Evolutionary conservation across 2,888 invertebrate genomes (phyloP).

Genomic region (Erebia aethiops): DNA sequence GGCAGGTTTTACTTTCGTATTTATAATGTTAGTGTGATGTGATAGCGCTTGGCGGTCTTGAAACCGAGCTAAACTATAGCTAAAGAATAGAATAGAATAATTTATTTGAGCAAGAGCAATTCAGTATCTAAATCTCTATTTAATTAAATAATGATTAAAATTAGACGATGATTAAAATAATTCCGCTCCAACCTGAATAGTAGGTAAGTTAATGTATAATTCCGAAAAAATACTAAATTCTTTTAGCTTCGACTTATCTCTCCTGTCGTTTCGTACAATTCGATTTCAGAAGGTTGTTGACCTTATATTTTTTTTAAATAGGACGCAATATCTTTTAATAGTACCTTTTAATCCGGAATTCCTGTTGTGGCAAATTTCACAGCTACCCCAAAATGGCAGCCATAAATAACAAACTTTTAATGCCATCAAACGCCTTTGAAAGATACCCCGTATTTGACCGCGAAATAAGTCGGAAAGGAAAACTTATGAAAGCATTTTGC

Average conservation of each 20-base stretch:
- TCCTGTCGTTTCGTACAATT: background rate
- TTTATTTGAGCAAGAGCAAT: too few species aligned
- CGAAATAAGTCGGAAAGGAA: slow-evolving; percentile 19
- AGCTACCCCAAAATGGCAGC: background rate
- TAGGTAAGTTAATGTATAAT: too few species aligned
- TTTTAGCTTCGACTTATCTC: background rate
- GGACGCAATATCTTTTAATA: slow-evolving; percentile 7
- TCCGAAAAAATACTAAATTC: background rate
- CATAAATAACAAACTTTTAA: slow-evolving; percentile 11
- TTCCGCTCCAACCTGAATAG: too few species aligned
- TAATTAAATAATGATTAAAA: too few species aligned
- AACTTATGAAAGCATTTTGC: slow-evolving; percentile 17
- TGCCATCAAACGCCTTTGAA: slow-evolving; percentile 14
- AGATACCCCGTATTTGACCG: slow-evolving; percentile 9
- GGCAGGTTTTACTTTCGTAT: too few species aligned
- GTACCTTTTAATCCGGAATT: background rate
- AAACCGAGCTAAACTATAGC: too few species aligned
- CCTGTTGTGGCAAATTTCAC: background rate
- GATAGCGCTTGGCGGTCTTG: too few species aligned
- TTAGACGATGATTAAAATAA: too few species aligned
- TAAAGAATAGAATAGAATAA: too few species aligned
- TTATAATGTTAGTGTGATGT: too few species aligned
- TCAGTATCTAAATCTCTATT: too few species aligned
- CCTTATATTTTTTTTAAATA: background rate
- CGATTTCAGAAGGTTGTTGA: too few species aligned